Percentiles rank a stretch among this genome's conserved stretches.
Evolutionary conservation across 2,113 vertebrate species (phyloP).

Genomic region (Camelus dromedarius): DNA sequence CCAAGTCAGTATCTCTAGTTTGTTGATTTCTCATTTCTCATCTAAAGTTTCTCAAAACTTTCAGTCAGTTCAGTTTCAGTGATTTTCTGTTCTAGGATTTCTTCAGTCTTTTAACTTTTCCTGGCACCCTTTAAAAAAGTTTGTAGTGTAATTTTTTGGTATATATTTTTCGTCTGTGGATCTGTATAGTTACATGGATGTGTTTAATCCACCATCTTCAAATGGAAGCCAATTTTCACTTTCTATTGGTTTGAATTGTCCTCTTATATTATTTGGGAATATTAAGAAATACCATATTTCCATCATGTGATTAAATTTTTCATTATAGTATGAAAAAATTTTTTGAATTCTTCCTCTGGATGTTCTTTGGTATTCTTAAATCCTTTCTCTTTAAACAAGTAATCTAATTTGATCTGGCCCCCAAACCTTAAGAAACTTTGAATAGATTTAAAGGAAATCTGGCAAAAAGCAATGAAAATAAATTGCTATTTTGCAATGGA

Average conservation of each 20-base stretch:
- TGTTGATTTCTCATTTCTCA: background rate
- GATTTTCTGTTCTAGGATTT: background rate
- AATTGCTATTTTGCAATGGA: background rate
- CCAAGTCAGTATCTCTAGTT: background rate
- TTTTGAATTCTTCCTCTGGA: background rate
- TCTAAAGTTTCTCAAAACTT: background rate
- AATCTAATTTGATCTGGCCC: background rate
- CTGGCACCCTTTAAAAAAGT: background rate
- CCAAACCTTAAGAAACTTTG: background rate
- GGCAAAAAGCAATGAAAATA: slow-evolving; percentile 18
- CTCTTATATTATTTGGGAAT: background rate
- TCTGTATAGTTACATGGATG: background rate
- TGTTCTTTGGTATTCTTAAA: slow-evolving; percentile 23
- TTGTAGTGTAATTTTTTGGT: background rate
- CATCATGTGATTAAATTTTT: background rate
- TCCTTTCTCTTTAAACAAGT: background rate
- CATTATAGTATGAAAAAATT: background rate
- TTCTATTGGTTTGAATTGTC: slow-evolving; percentile 9
- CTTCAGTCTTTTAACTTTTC: background rate
- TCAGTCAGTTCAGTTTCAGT: background rate
- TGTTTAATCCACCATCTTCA: background rate
- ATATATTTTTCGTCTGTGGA: background rate
- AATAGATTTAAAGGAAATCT: background rate
- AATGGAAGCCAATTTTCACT: background rate
- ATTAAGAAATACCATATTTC: background rate